Evolutionary conservation across 2,888 invertebrate genomes (phyloP).

Genomic region (Folsomia candida): DNA sequence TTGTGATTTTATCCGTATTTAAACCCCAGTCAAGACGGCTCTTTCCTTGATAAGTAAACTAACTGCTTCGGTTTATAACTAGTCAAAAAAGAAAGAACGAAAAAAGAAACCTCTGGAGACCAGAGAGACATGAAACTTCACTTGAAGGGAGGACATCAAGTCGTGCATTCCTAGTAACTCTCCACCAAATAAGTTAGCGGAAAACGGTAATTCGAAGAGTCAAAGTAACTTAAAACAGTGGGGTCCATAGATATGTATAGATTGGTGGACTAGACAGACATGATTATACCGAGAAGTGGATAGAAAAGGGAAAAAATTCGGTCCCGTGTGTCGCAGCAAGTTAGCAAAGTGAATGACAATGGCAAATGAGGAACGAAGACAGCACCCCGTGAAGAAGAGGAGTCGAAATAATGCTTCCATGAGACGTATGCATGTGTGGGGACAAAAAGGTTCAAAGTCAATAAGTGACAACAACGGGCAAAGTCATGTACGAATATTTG

Average conservation of each 20-base stretch:
- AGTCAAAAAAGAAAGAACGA: background rate
- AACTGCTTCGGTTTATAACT: background rate
- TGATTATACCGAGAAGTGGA: background rate
- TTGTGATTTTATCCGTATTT: background rate
- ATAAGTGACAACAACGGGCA: background rate
- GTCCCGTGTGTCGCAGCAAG: background rate
- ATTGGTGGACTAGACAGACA: too few species aligned
- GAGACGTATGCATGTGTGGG: background rate
- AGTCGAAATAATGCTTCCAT: background rate
- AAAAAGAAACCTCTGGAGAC: background rate
- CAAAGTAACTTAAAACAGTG: background rate
- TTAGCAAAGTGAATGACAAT: background rate
- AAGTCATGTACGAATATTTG: background rate
- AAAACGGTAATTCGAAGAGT: background rate
- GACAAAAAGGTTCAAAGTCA: background rate
- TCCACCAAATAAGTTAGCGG: background rate
- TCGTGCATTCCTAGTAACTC: background rate
- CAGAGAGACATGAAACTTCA: background rate
- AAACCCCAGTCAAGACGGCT: background rate
- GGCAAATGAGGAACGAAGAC: background rate
- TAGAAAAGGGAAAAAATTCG: background rate
- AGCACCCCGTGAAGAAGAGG: background rate
- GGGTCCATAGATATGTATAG: background rate
- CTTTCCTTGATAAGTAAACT: too few species aligned
- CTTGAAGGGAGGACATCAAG: background rate